Base-by-base conservation (phyloP, 1,140 invertebrate species). In the Zaprionus lachaisei region DNA sequence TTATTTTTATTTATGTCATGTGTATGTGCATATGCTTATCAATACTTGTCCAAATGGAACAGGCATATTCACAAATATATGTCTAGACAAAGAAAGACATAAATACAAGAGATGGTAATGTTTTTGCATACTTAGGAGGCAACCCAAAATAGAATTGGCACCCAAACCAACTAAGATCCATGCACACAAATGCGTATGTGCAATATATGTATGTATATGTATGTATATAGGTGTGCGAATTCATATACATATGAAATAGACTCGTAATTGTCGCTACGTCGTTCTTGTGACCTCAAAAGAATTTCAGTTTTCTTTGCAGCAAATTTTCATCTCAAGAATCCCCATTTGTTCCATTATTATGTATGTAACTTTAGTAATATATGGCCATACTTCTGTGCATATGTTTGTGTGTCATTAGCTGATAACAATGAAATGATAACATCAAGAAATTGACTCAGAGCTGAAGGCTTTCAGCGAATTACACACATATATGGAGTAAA, bases 361-460 rank as follows among this genome's bases (percentile, higher is more conserved):
- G 15, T 17, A 34, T 24, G 22, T 62, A 20, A 24, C 14, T 26
- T 7, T 5, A 17, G 22, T 51, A 28, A 14, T 66, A 34, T 12
- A 15, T 51, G 26, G 2, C 1, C 38, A 6, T 31, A 34, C n/a
- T 34, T 68, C 20, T 51, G 44, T 37, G 9, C 2, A 22, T 17
- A 17, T 17, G n/a, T 49, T 51, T 41, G 15, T 51, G 54, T 44
- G 17, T 70, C 61, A 51, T 57, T 49, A 70, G 63, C 62, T 77
- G 74, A 77, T 77, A 77, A 77, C 72, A 63, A 73, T 51, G 49
- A n/a, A 56, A 62, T 77, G 74, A 77, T 77, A 77, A 77, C 56
- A 49, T 7, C 38, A 63, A 77, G 74, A 72, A 72, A 67, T 77
- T 77, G 74, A 77, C 49, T 77, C 73, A 76, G 34, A 65, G 55